These are phyloP conservation scores for Falco punctatus DNA, from an alignment of 2,113 vertebrate species.

Conservation along the genomic window DNA sequence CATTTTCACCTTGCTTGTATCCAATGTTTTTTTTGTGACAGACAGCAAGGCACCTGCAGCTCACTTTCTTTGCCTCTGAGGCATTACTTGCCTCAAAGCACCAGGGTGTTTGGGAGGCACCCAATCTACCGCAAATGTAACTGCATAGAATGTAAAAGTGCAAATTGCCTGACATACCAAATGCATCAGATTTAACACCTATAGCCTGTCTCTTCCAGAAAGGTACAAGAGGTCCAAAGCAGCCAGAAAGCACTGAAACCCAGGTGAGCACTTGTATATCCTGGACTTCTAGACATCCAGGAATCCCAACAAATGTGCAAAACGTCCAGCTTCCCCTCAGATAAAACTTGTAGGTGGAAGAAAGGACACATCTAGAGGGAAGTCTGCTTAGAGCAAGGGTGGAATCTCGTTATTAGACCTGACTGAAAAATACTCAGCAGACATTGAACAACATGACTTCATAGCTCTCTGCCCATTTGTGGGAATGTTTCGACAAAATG, in stretches of 20 bases:
- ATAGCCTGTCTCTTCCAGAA: background rate
- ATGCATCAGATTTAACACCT: background rate
- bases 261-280: background rate
- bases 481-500: background rate
- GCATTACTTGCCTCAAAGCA: background rate
- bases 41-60: background rate
- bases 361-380: background rate
- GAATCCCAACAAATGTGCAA: background rate
- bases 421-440: background rate
- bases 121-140: background rate
- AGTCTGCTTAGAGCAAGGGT: background rate
- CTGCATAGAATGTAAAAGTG: background rate
- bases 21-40: background rate
- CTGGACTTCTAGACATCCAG: background rate
- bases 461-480: background rate
- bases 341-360: background rate
- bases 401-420: background rate
- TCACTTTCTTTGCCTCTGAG: background rate
- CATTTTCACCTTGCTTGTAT: background rate
- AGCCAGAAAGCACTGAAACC: background rate
- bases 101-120: background rate
- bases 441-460: background rate
- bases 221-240: background rate
- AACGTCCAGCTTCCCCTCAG: background rate
- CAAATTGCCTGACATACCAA: background rate